phyloP scores from a whole-genome alignment of 2,888 invertebrate genomes.

The Tachina lurida region DNA sequence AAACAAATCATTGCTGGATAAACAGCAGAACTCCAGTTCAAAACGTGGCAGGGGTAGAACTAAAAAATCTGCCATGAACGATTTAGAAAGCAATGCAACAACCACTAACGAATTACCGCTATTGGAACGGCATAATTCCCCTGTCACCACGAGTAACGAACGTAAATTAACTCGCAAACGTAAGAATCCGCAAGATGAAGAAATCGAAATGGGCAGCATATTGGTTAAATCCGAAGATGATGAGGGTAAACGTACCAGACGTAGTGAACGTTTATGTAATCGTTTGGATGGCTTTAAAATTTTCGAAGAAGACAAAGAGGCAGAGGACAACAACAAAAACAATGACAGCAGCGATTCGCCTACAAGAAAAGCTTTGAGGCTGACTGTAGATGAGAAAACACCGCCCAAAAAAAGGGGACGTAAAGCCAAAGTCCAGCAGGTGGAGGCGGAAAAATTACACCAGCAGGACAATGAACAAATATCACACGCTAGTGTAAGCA shows the following conservation, averaged over 20 bases:
- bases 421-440: slow-evolving; percentile 77
- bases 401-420: slow-evolving; percentile 82
- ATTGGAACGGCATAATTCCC: slow-evolving; percentile 51
- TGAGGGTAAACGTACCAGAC: slow-evolving; percentile 78
- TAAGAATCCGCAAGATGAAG: slow-evolving; percentile 74
- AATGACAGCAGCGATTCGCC: slow-evolving; percentile 49
- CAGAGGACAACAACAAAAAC: slow-evolving; percentile 1
- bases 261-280: slow-evolving; percentile 81
- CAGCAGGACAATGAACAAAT: slow-evolving; percentile 61
- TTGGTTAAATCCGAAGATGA: slow-evolving; percentile 61
- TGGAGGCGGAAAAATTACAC: slow-evolving; percentile 58
- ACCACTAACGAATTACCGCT: slow-evolving; percentile 14
- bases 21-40: slow-evolving; percentile 43
- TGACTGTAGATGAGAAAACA: slow-evolving; percentile 77
- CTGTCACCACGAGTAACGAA: slow-evolving; percentile 59
- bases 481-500: not conserved
- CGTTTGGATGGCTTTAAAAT: slow-evolving; percentile 77
- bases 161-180: slow-evolving; percentile 77
- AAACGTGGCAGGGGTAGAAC: slow-evolving; percentile 75
- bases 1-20: slow-evolving; percentile 19
- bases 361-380: slow-evolving; percentile 45
- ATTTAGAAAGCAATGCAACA: slow-evolving; percentile 24
- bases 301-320: slow-evolving; percentile 68
- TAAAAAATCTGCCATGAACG: slow-evolving; percentile 71
- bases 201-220: slow-evolving; percentile 10